Evolutionary conservation across 2,888 invertebrate species (phyloP), one percentile per base, ranked within the genome.

Genomic region (Dasysyrphus albostriatus): DNA sequence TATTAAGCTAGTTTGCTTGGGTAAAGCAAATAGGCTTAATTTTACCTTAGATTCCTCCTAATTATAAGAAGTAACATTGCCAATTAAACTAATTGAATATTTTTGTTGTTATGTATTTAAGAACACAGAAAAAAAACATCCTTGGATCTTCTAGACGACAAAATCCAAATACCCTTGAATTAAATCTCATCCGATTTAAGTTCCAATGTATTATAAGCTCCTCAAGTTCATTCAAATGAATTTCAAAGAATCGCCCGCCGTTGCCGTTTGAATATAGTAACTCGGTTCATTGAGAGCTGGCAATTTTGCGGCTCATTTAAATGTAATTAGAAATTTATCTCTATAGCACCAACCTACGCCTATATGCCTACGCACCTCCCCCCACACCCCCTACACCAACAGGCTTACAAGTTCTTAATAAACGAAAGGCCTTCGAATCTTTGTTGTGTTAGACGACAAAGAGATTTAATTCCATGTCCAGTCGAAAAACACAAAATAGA

Each of bases 281-380:
- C 49, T 75, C 65, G 51, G 76, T 80, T 84, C 76, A 76, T 72
- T 84, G 58, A 51, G 81, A 76, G 72, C 65, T 67, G 24, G 72
- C 77, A 84, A 84, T 84, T 84, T 84, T 80, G 75, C 75, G 84
- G 76, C 75, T 81, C 84, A 80, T 80, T 84, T 76, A 81, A 81
- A 76, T 70, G 51, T 65, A 81, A 84, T 84, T 81, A 67, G 65
- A 67, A 81, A 81, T 84, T 54, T 76, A 84, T 59, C 61, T 42
- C 54, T 14, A 29, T 14, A 7, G 24, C 29, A 5, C 74, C 37
- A 39, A 7, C 16, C n/a, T 58, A 3, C 16, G 1, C 19, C 4
- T 19, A 9, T 44, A 44, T 5, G 0, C 37, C 0, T 24, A 24
- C 3, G n/a, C n/a, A 24, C 24, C 24, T 24, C 1, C 24, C 24